Percentiles rank a stretch among this genome's conserved stretches.
phyloP scores from a whole-genome alignment of 1,140 invertebrate species.

The Homalodisca vitripennis region DNA sequence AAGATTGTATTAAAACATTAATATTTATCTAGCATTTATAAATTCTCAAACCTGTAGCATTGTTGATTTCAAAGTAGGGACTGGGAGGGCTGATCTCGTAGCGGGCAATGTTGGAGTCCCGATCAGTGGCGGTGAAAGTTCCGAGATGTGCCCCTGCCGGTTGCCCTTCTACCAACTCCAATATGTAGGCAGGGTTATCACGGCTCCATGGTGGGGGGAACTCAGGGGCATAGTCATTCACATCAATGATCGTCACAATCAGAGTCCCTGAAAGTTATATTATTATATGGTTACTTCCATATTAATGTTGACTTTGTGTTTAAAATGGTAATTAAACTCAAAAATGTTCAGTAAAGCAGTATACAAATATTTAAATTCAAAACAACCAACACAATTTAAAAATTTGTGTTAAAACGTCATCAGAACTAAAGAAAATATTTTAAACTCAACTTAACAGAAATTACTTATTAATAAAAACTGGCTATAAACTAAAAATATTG shows the following conservation, averaged over 20 bases:
- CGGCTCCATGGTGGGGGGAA: constrained; percentile 72
- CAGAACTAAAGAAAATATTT: no score
- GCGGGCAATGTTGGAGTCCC: constrained; percentile 76
- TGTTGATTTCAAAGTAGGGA: constrained; percentile 76
- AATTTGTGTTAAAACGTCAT: no score
- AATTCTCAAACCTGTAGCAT: constrained; percentile 67
- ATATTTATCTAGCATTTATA: no score
- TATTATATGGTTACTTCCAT: no score
- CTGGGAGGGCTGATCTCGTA: constrained; percentile 70
- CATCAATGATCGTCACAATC: constrained; percentile 84
- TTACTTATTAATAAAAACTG: no score
- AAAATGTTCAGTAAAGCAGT: no score
- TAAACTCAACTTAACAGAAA: no score
- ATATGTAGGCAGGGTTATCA: constrained; percentile 63
- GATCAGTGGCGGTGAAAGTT: constrained; percentile 77
- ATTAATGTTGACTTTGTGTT: no score
- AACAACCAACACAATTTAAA: no score
- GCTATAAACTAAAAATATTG: no score
- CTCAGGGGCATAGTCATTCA: constrained; percentile 63
- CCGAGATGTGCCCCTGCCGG: constrained; percentile 75
- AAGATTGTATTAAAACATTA: no score
- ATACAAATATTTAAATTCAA: background rate
- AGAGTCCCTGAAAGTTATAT: constrained; percentile 68
- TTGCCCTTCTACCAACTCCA: constrained; percentile 79
- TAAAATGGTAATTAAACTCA: no score